These are phyloP conservation scores for Loxodonta africana DNA, from an alignment of 2,113 vertebrate species.

Conservation along the genomic window DNA sequence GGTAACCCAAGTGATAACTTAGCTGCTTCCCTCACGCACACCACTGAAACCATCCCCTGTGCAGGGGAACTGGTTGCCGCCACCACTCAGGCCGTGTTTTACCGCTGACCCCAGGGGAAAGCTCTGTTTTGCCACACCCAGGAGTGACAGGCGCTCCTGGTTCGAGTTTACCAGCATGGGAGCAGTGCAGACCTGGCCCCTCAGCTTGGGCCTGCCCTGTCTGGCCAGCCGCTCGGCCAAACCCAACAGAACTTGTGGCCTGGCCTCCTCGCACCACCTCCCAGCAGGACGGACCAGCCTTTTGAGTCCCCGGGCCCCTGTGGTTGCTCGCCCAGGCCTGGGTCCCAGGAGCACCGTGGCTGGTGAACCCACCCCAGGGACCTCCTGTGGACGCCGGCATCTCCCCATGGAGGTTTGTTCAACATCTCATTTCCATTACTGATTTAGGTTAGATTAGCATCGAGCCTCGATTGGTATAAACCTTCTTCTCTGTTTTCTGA, in stretches of 20 bases:
- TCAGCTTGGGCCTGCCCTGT: rapidly evolving
- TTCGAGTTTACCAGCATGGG: neutral
- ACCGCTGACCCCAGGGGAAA: neutral
- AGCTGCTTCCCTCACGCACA: neutral
- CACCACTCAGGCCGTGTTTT: neutral
- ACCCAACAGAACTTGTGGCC: neutral
- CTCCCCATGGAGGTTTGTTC: neutral
- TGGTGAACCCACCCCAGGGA: neutral
- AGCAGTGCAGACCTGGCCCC: rapidly evolving
- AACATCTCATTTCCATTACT: rapidly evolving
- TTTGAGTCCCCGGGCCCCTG: too few relatives aligned
- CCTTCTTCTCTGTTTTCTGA: neutral
- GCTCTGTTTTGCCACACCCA: too few relatives aligned
- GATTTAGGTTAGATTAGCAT: too few relatives aligned
- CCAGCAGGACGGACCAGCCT: neutral
- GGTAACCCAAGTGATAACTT: neutral
- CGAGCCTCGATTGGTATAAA: neutral
- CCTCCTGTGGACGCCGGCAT: rapidly evolving
- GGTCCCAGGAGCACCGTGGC: too few relatives aligned
- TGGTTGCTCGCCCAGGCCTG: too few relatives aligned
- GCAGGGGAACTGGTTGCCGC: neutral
- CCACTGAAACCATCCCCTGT: neutral
- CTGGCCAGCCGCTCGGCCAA: neutral
- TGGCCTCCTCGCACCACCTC: neutral
- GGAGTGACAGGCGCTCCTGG: neutral